Percentiles rank a stretch among this genome's conserved stretches.
phyloP scores from a whole-genome alignment of 2,113 vertebrate genomes.

The Engystomops pustulosus region DNA sequence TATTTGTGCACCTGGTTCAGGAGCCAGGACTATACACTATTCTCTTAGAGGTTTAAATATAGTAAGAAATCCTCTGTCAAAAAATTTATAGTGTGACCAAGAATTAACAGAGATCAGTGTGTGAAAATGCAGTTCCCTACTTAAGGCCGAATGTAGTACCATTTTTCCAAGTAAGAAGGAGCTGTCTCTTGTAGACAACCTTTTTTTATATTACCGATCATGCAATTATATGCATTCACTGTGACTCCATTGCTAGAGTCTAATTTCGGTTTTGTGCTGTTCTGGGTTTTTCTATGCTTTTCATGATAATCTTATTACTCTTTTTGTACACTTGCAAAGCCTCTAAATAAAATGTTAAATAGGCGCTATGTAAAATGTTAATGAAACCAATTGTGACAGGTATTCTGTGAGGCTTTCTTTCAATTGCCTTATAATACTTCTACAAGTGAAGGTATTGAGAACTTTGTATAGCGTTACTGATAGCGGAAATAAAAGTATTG shows the following conservation, averaged over 20 bases:
- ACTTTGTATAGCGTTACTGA: background rate
- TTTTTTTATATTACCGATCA: background rate
- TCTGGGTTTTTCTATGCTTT: background rate
- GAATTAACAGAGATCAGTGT: too few species aligned
- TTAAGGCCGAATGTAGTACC: background rate
- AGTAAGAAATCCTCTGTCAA: too few species aligned
- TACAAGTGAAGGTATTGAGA: background rate
- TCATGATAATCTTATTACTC: background rate
- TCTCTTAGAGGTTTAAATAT: too few species aligned
- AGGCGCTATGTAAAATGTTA: background rate
- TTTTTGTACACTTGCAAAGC: conserved; percentile 9
- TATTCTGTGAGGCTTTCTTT: background rate
- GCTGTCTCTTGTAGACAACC: background rate
- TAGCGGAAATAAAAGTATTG: background rate
- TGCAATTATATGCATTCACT: background rate
- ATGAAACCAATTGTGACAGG: conserved; percentile 7
- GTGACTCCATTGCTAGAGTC: background rate
- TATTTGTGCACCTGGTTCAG: too few species aligned
- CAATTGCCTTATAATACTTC: conserved; percentile 2
- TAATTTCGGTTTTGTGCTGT: background rate
- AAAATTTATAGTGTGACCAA: background rate
- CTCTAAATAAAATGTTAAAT: conserved; percentile 22
- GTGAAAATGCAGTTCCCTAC: background rate
- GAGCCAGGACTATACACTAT: too few species aligned
- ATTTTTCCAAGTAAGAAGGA: background rate